A percentile compares a stretch with the other conserved stretches of the same genome.
Conservation (phyloP, 2,113 vertebrate species). For the cattle (Bos taurus) region ARS-UCD2.0 NC_037338.1:91168501-91169000, state of each 20-base stretch:
- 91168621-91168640: neutral
- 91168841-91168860: fast-evolving
- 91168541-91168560: neutral
- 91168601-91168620: too few species aligned
- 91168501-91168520: neutral
- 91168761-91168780: neutral
- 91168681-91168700: fast-evolving
- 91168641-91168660: neutral
- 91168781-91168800: neutral
- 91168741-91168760: neutral
- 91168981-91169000: neutral
- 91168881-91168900: fast-evolving
- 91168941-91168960: fast-evolving
- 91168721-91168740: neutral
- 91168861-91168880: fast-evolving
- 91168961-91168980: neutral
- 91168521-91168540: neutral
- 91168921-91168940: neutral
- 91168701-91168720: neutral
- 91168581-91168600: neutral
- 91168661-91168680: fast-evolving
- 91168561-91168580: neutral
- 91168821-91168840: neutral
- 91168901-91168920: neutral
- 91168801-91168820: neutral